Evolutionary conservation across 2,113 vertebrate species (phyloP), one percentile per base, ranked within the genome.

Genomic region (Hiodon alosoides): DNA sequence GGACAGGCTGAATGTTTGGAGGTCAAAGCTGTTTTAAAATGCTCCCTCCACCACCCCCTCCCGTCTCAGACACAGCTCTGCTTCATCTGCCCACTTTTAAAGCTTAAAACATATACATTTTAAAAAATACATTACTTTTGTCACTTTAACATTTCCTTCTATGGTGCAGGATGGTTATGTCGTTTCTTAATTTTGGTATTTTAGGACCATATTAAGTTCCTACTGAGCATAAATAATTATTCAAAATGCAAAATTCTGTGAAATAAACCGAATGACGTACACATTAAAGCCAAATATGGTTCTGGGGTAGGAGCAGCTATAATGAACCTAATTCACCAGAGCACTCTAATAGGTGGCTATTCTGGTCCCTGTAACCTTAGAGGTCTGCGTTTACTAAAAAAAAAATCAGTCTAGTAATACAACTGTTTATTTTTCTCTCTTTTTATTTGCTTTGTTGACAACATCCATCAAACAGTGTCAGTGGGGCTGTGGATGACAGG

Each of bases 1-100:
- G 87, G 87, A 90, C 89, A 90, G 83, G 79, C 78, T 80, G 72
- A 77, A 86, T 79, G 83, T 90, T 88, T 86, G 84, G 85, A 86
- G 83, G 85, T 88, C 84, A 83, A 85, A 82, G 76, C 84, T 80
- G 80, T 78, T 86, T 76, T 84, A 81, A 87, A 82, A 89, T 72
- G 78, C 77, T 78, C 79, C 81, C 76, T 79, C 80, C 84, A 83
- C 85, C 82, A 86, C 79, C 80, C 46, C 14, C 46, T n/a, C 14
- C 52, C 14, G 5, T 62, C 58, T 66, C 72, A 47, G 10, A 10
- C 17, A 59, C 64, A 16, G 62, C 64, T 67, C 16, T 71, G n/a
- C 58, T 60, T 72, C 62, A n/a, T 50, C 13, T 59, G 52, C 71
- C 57, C 57, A 59, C 2, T 77, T 69, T 51, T 59, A 58, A 46